Evolutionary conservation across 2,888 invertebrate species (phyloP).

Genomic region (Epinotia demarniana): DNA sequence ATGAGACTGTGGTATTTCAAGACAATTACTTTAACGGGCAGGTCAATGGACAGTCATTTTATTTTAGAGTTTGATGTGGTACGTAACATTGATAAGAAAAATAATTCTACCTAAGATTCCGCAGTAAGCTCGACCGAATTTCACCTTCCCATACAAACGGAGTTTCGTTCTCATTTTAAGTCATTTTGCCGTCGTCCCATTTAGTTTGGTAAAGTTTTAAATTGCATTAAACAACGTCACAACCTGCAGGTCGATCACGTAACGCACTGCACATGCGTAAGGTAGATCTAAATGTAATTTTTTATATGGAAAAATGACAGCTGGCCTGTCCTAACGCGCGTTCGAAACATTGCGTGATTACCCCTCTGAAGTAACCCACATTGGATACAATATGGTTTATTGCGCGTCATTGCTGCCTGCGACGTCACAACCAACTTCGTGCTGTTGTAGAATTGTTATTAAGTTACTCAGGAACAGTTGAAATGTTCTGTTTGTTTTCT

Average conservation of each 20-base stretch:
- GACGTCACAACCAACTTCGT: constrained; percentile 23
- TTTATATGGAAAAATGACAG: too few species aligned
- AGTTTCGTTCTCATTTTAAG: too few species aligned
- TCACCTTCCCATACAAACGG: too few species aligned
- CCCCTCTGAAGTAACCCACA: neutral
- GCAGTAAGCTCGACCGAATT: too few species aligned
- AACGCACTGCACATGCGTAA: too few species aligned
- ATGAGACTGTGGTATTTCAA: neutral
- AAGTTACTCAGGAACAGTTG: constrained; percentile 8
- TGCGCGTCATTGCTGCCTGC: constrained; percentile 11
- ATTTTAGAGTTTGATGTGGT: neutral
- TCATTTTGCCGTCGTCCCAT: too few species aligned
- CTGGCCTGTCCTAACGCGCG: too few species aligned
- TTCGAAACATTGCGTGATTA: too few species aligned
- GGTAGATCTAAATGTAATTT: too few species aligned
- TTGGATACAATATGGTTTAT: constrained; percentile 6
- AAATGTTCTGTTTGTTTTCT: constrained; percentile 24
- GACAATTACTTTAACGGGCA: neutral
- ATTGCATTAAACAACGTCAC: neutral
- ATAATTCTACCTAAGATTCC: too few species aligned
- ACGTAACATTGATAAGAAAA: neutral
- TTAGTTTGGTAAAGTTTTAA: neutral
- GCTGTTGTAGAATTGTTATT: constrained; percentile 13
- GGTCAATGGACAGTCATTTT: neutral
- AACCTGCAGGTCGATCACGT: neutral